Evolutionary conservation across 2,888 invertebrate species (phyloP).

Genomic region (Argyra leucocephala): DNA sequence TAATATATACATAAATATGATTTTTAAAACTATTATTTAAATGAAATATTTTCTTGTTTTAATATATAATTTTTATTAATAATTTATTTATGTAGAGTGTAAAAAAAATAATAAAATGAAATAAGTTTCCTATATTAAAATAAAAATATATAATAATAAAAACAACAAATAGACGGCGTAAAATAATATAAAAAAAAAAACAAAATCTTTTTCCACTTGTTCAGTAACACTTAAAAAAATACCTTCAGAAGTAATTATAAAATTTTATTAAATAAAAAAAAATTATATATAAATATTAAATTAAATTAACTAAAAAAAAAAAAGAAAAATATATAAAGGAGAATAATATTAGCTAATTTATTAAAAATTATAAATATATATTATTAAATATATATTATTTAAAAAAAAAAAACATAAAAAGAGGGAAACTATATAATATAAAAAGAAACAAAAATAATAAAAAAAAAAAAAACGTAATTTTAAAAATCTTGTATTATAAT

Average conservation of each 20-base stretch:
- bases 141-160: neutral
- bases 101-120: neutral
- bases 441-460: neutral
- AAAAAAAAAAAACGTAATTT: neutral
- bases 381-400: neutral
- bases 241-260: neutral
- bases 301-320: neutral
- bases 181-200: neutral
- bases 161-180: neutral
- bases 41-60: no score
- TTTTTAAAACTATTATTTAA: no score
- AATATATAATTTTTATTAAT: no score
- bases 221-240: neutral
- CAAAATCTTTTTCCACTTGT: conserved; percentile 2
- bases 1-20: no score
- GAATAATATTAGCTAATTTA: conserved; percentile 6
- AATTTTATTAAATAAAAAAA: neutral
- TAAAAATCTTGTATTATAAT: conserved; percentile 6
- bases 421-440: neutral
- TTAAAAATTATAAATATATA: neutral
- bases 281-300: neutral
- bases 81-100: no score
- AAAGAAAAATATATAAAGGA: neutral
- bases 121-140: neutral
- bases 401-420: neutral